Percentiles rank a stretch among this genome's conserved stretches.
These are phyloP conservation scores for Nerophis lumbriciformis DNA, from an alignment of 2,113 vertebrate species.

Conservation along the genomic window DNA sequence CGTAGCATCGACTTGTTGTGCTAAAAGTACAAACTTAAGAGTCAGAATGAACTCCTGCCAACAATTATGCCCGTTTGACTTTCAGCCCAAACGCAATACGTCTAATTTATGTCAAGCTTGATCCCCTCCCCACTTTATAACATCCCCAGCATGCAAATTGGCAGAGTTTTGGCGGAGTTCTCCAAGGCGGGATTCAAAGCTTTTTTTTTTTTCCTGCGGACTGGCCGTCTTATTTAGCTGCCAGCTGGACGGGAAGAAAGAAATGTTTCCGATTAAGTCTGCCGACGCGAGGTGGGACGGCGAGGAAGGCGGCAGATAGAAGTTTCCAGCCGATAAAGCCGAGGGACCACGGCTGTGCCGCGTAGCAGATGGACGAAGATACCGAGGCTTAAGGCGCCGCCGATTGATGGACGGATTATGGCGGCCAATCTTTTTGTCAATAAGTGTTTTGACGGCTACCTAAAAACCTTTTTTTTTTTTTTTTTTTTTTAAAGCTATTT, in stretches of 20 bases:
- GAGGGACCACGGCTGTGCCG: slow-evolving; percentile 34
- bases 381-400: slow-evolving; percentile 39
- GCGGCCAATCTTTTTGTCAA: slow-evolving; percentile 47
- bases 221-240: slow-evolving; percentile 25
- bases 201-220: slow-evolving; percentile 14
- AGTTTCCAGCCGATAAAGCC: slow-evolving; percentile 46
- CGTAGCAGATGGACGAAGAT: slow-evolving; percentile 58
- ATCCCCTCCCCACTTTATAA: not conserved
- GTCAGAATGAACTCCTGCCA: no score
- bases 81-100: not conserved
- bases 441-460: slow-evolving; percentile 40
- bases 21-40: no score
- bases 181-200: slow-evolving; percentile 26
- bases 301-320: slow-evolving; percentile 32
- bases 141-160: slow-evolving; percentile 14
- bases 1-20: no score
- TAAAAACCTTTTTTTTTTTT: not conserved
- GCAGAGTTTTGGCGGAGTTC: slow-evolving; percentile 23
- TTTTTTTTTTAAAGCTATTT: not conserved
- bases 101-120: not conserved
- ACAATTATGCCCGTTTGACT: no score
- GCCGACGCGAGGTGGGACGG: slow-evolving; percentile 14
- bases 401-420: slow-evolving; percentile 54
- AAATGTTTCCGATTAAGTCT: slow-evolving; percentile 47
- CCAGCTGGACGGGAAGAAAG: slow-evolving; percentile 46